These are phyloP conservation scores for Pipa parva DNA, from an alignment of 2,113 vertebrate species.

Conservation along the genomic window DNA sequence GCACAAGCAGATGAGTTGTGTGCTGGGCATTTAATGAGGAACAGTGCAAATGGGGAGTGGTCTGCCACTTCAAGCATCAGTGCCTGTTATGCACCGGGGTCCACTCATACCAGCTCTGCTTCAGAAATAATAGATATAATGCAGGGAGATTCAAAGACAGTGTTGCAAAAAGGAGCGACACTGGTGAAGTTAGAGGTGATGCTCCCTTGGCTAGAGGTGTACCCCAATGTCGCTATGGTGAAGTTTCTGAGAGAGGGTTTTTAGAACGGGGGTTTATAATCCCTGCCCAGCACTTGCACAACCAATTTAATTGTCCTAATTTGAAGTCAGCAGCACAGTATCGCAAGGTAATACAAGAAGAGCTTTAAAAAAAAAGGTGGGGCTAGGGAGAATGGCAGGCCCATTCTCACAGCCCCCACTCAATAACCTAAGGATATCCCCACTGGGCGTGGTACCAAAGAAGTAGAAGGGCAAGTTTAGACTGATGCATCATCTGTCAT, in stretches of 20 bases:
- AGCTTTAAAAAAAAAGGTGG: not conserved
- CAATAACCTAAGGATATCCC: not conserved
- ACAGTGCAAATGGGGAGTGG: too few relatives aligned
- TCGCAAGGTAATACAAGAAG: not conserved
- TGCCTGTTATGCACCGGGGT: too few relatives aligned
- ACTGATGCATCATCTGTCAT: not conserved
- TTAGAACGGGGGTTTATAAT: too few relatives aligned
- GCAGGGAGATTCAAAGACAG: too few relatives aligned
- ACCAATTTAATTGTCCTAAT: too few relatives aligned
- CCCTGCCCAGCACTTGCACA: too few relatives aligned
- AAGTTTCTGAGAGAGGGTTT: not conserved
- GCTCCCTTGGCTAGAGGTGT: not conserved
- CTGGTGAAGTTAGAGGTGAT: not conserved
- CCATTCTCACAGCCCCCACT: not conserved
- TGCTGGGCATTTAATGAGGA: too few relatives aligned
- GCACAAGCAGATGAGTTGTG: too few relatives aligned
- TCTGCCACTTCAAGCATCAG: too few relatives aligned
- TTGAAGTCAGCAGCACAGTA: not conserved
- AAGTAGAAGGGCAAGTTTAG: not conserved
- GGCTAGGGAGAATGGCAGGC: not conserved
- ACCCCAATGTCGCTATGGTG: not conserved
- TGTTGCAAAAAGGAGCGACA: not conserved
- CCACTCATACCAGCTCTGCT: too few relatives aligned
- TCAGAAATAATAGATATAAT: too few relatives aligned
- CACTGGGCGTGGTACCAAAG: not conserved